These are phyloP conservation scores for Apamea crenata DNA, from an alignment of 2,888 invertebrate genomes.

Conservation along the genomic window DNA sequence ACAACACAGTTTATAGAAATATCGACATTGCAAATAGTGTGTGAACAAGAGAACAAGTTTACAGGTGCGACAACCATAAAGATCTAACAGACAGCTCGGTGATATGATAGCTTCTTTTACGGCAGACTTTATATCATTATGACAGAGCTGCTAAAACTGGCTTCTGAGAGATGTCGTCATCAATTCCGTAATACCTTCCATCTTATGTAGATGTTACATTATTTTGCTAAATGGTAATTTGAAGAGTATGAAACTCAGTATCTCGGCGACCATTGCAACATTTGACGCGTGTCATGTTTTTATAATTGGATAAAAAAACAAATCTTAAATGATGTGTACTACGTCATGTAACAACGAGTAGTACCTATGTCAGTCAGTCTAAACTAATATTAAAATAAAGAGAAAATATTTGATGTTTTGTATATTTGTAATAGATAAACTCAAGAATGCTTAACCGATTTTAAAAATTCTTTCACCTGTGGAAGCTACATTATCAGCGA, in stretches of 20 bases:
- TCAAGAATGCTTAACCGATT: neutral
- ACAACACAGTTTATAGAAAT: neutral
- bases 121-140: constrained; percentile 14
- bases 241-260: constrained; percentile 1
- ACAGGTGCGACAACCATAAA: constrained; percentile 24
- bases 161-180: constrained; percentile 38
- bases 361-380: neutral
- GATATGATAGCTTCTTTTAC: constrained; percentile 23
- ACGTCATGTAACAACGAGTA: neutral
- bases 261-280: neutral
- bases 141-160: constrained; percentile 1
- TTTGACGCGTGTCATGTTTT: constrained; percentile 6
- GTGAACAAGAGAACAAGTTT: constrained; percentile 5
- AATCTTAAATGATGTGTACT: constrained; percentile 5
- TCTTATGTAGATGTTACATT: constrained; percentile 33
- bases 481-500: neutral
- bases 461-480: neutral
- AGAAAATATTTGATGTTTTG: neutral
- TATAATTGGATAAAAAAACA: constrained; percentile 4
- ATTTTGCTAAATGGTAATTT: constrained; percentile 25
- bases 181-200: constrained; percentile 26
- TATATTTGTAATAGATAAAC: neutral
- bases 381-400: neutral
- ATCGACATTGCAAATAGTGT: constrained; percentile 9
- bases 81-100: constrained; percentile 1